Evolutionary conservation across 2,888 invertebrate species (phyloP).

Genomic region (Orthonychiurus folsomi): DNA sequence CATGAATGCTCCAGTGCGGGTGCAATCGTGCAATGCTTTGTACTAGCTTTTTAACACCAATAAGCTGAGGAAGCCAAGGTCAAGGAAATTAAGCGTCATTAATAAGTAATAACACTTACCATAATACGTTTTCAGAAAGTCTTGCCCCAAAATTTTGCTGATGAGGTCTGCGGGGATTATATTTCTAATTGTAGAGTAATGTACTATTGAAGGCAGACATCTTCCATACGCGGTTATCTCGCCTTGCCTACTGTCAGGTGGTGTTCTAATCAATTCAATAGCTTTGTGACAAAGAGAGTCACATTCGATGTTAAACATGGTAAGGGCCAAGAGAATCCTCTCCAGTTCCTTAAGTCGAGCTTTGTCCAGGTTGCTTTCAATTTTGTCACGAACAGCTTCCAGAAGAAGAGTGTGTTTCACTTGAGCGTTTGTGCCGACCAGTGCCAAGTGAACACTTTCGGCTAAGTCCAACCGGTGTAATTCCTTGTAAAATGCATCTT

Average conservation of each 20-base stretch:
- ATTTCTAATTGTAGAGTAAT: constrained; percentile 53
- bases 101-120: constrained; percentile 43
- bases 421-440: constrained; percentile 51
- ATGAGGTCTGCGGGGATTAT: constrained; percentile 56
- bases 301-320: constrained; percentile 54
- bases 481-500: constrained; percentile 51
- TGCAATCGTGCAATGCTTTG: too few relatives aligned
- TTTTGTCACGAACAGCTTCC: constrained; percentile 49
- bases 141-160: constrained; percentile 50
- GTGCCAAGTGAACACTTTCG: constrained; percentile 57
- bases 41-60: too few relatives aligned
- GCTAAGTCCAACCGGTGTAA: constrained; percentile 54
- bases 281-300: constrained; percentile 47
- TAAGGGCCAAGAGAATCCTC: constrained; percentile 55
- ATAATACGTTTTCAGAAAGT: constrained; percentile 53
- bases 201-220: constrained; percentile 54
- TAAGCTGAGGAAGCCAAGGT: too few relatives aligned
- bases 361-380: constrained; percentile 47
- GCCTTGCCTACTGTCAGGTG: constrained; percentile 44
- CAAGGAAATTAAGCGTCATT: not conserved
- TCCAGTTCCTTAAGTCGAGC: constrained; percentile 66
- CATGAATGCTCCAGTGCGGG: too few relatives aligned
- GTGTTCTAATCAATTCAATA: constrained; percentile 49
- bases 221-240: constrained; percentile 55
- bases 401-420: constrained; percentile 45